Conservation (phyloP, 2,797 vertebrate genomes). For the Forpus xanthops region DNA sequence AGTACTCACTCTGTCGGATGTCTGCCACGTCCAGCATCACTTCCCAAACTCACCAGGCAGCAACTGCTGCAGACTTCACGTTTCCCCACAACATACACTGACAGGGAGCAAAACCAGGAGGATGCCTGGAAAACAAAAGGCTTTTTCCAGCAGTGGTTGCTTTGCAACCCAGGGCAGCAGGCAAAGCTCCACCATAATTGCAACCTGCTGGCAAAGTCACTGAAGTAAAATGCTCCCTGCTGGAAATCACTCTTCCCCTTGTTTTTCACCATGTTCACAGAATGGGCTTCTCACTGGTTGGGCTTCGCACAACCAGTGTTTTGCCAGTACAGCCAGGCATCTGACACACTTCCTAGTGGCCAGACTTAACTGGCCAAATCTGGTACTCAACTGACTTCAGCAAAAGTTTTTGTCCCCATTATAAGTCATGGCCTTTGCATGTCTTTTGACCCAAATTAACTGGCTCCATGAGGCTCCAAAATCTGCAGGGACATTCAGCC, state of each 20-base stretch:
- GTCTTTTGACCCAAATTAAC: not conserved
- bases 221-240: constrained; percentile 1
- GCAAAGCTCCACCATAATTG: constrained; percentile 56
- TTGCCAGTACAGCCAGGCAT: constrained; percentile 5
- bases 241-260: constrained; percentile 24
- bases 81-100: not conserved
- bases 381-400: not conserved
- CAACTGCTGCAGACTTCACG: not conserved
- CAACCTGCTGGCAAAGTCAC: constrained; percentile 5
- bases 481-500: not conserved
- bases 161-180: constrained; percentile 28
- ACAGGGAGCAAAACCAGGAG: not conserved
- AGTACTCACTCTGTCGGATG: not conserved
- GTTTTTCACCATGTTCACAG: not conserved
- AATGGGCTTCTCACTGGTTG: not conserved
- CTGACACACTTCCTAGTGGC: not conserved
- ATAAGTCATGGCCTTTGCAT: not conserved
- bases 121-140: not conserved
- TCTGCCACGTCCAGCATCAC: not conserved
- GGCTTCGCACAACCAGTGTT: not conserved
- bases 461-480: not conserved
- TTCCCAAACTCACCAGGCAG: not conserved
- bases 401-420: not conserved
- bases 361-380: not conserved
- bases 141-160: not conserved